Conservation (phyloP, 2,113 vertebrate genomes). For the Cynocephalus volans region DNA sequence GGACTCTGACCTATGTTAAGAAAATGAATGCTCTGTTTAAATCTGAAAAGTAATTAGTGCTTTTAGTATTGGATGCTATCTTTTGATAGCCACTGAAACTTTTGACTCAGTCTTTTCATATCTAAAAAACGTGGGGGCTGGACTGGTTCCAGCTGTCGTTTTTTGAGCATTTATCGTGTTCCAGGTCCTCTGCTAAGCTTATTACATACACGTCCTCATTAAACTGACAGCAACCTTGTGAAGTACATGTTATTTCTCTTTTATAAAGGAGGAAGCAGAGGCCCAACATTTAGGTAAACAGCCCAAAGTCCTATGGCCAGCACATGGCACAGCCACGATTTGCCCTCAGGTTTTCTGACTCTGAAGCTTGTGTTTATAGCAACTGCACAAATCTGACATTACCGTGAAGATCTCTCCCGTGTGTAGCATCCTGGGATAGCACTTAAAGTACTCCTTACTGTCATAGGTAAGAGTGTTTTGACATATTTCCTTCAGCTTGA, state of each 20-base stretch:
- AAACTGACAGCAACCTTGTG: not conserved
- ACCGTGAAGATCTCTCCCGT: not conserved
- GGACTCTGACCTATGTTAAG: slow-evolving; percentile 7
- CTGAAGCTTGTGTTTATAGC: not conserved
- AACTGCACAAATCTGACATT: not conserved
- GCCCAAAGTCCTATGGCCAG: not conserved
- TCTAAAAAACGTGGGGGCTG: not conserved
- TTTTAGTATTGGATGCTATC: not conserved
- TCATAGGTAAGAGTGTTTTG: slow-evolving; percentile 71
- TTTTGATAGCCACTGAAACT: not conserved
- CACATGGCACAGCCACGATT: not conserved
- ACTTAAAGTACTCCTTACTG: slow-evolving; percentile 19
- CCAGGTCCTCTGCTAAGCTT: not conserved
- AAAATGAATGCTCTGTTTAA: not conserved
- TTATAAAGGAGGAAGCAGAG: not conserved
- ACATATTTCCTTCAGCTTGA: slow-evolving; percentile 72
- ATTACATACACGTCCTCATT: not conserved
- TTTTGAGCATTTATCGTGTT: not conserved
- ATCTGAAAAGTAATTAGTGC: not conserved
- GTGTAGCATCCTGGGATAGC: not conserved
- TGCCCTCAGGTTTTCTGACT: not conserved
- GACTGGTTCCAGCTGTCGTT: not conserved
- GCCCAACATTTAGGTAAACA: not conserved
- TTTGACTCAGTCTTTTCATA: not conserved
- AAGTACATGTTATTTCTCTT: not conserved